Evolutionary conservation across 2,797 vertebrate genomes (phyloP), one percentile per base, ranked within the genome.

Genomic region (Cichlasoma orientale): DNA sequence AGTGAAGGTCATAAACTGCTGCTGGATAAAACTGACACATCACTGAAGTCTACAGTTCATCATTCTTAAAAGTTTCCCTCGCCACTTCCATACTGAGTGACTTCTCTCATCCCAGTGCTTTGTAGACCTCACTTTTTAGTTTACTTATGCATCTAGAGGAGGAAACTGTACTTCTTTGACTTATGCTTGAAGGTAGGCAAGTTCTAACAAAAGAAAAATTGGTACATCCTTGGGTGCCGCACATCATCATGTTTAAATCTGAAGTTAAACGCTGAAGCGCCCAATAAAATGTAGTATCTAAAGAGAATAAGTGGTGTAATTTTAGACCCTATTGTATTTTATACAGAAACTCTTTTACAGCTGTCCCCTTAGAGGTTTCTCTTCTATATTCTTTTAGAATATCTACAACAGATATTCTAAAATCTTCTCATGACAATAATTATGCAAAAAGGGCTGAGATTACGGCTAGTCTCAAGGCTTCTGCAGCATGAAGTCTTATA

Each of bases 1-100:
- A 86, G 85, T 69, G 82, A 89, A 92, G 89, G 90, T 90, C 80
- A 80, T 13, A 70, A 55, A 77, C 36, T 33, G 75, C 82, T 82
- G 83, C 84, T 79, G 76, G 87, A 61, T 79, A 12, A 70, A 66
- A 78, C 41, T 72, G 70, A 85, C 75, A 59, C 47, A 14, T 50
- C 23, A 7, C 52, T 25, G 75, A 78, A 27, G 53, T 68, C 74
- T 33, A 10, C 56, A 18, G 56, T 72, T 74, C 79, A 25, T 44
- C 21, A 27, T 75, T 58, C 58, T 66, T 4, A 27, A 75, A 80
- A 70, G 50, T 80, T 80, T 31, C 50, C 33, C 44, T 57, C 23
- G 53, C 55, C 55, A 33, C 73, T 63, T 23, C 27, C 36, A 53
- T 29, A 33, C n/a, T 44, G 57, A 74, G 18, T 56, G 74, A 53